Evolutionary conservation across 2,113 vertebrate genomes (phyloP).

Genomic region (Taxidea taxus): DNA sequence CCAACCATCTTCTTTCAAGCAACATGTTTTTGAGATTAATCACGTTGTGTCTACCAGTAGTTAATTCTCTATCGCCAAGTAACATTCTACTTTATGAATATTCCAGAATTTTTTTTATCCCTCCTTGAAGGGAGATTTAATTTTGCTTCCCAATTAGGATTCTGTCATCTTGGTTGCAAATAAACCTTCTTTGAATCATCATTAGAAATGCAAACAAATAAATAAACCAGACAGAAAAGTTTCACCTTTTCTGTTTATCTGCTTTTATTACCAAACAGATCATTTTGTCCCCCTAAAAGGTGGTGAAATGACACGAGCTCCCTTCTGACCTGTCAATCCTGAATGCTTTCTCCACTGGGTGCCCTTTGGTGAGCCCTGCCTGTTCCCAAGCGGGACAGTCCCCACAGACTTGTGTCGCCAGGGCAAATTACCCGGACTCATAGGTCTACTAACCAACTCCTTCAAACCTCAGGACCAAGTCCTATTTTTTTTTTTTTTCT

Average conservation of each 20-base stretch:
- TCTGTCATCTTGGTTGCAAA: not conserved
- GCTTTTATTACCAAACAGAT: not conserved
- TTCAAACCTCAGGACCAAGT: not conserved
- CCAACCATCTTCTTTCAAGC: not conserved
- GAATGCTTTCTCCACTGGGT: not conserved
- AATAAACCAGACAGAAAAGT: not conserved
- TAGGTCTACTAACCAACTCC: not conserved
- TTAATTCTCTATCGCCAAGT: not conserved
- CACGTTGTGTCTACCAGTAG: not conserved
- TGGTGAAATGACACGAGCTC: not conserved
- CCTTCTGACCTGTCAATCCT: not conserved
- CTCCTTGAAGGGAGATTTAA: not conserved
- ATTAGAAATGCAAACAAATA: not conserved
- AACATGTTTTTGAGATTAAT: not conserved
- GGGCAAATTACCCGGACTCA: not conserved
- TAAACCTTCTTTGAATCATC: not conserved
- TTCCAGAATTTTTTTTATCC: not conserved
- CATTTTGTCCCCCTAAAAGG: not conserved
- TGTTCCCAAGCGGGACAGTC: not conserved
- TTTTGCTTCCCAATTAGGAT: not conserved
- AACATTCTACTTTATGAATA: not conserved
- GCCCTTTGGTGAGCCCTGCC: not conserved
- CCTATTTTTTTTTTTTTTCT: not conserved
- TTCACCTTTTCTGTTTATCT: not conserved
- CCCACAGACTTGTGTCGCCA: not conserved